Conservation (phyloP, 2,888 invertebrate species). For the Eristalinus sepulchralis region DNA sequence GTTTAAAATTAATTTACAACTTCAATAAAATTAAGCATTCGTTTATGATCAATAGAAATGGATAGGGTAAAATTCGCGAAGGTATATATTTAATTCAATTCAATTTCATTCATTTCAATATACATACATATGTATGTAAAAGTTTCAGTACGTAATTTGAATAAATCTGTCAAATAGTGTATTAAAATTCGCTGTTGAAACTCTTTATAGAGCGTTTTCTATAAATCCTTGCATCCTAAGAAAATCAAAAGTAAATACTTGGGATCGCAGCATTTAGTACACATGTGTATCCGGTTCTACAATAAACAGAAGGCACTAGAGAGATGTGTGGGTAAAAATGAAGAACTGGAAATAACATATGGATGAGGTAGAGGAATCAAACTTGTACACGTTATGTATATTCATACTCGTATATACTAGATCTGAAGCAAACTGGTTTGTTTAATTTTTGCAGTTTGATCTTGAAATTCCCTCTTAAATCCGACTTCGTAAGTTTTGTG, state of each 20-base stretch:
- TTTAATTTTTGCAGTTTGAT: slow-evolving; percentile 33
- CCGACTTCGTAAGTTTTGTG: slow-evolving; percentile 27
- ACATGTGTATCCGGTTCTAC: background rate
- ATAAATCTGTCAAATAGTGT: no score
- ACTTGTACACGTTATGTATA: background rate
- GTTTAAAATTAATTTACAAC: no score
- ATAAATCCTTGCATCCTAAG: background rate
- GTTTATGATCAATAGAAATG: no score
- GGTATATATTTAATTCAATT: no score
- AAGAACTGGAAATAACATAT: background rate
- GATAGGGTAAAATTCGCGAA: no score
- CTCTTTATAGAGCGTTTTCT: no score
- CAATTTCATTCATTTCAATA: no score
- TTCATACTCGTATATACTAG: background rate
- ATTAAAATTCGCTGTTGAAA: no score
- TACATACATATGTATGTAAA: no score
- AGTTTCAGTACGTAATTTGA: no score
- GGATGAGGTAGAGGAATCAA: background rate
- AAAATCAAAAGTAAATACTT: background rate
- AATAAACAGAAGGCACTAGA: background rate
- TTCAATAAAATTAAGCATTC: no score
- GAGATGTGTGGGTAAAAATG: background rate
- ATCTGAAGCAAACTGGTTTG: slow-evolving; percentile 8
- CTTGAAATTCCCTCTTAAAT: slow-evolving; percentile 52
- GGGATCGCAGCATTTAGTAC: background rate